These are phyloP conservation scores for Coregonus ussuriensis DNA, from an alignment of 2,797 vertebrate species.

Conservation along the genomic window DNA sequence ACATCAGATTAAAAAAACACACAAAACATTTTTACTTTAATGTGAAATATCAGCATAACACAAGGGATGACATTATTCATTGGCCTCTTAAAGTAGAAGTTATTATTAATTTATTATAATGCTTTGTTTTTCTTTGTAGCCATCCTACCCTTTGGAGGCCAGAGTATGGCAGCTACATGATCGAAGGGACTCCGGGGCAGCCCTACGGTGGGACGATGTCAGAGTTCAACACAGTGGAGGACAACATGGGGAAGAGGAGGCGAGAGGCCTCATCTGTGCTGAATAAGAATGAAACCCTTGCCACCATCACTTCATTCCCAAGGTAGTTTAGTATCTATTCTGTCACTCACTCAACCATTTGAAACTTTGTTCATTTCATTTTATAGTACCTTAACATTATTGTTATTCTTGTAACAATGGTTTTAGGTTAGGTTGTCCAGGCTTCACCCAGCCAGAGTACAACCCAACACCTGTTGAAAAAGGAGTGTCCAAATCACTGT, in stretches of 20 bases:
- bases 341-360: neutral
- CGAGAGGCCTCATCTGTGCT: constrained; percentile 88
- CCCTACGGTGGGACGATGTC: constrained; percentile 98
- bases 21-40: constrained; percentile 17
- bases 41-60: constrained; percentile 31
- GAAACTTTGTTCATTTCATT: neutral
- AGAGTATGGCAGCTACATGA: constrained; percentile 98
- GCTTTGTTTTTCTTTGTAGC: constrained; percentile 64
- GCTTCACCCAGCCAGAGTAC: constrained; percentile 88
- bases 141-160: constrained; percentile 98
- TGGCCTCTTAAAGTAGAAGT: neutral
- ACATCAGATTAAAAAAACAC: constrained; percentile 26
- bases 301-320: constrained; percentile 94
- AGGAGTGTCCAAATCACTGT: constrained; percentile 93
- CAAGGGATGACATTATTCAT: neutral
- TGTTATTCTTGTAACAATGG: constrained; percentile 9
- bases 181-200: constrained; percentile 96
- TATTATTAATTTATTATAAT: neutral
- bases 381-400: neutral
- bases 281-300: constrained; percentile 83
- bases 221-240: constrained; percentile 97
- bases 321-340: constrained; percentile 73
- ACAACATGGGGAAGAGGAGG: constrained; percentile 94
- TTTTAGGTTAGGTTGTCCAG: constrained; percentile 90
- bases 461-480: constrained; percentile 86